Evolutionary conservation across 2,113 vertebrate species (phyloP).

Genomic region (Candoia aspera): DNA sequence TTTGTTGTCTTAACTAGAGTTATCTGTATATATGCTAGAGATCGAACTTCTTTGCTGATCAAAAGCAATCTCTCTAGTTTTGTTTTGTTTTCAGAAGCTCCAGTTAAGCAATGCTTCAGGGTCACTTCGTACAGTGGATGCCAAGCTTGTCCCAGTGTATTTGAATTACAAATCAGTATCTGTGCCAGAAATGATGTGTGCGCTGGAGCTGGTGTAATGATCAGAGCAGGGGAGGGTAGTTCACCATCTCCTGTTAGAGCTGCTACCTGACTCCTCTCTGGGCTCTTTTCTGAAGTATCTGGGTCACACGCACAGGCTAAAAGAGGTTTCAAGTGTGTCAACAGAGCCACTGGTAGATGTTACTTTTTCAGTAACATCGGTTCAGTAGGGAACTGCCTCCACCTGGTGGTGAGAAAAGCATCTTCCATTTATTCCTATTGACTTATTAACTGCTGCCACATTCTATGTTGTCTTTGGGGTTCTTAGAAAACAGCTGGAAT

Average conservation of each 20-base stretch:
- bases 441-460: background rate
- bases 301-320: conserved; percentile 14
- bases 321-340: background rate
- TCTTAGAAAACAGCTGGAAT: background rate
- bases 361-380: background rate
- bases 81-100: background rate
- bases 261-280: background rate
- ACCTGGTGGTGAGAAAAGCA: background rate
- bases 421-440: background rate
- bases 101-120: conserved; percentile 29
- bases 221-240: background rate
- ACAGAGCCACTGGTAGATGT: background rate
- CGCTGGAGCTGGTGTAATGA: background rate
- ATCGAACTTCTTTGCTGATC: background rate
- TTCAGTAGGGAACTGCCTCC: background rate
- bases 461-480: background rate
- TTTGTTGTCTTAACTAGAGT: background rate
- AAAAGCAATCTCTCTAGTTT: background rate
- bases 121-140: background rate
- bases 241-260: background rate
- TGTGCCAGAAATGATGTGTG: background rate
- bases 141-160: conserved; percentile 17
- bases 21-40: background rate
- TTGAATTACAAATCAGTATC: conserved; percentile 61
- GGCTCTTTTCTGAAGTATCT: background rate